These are phyloP conservation scores for Eleutherodactylus coqui DNA, from an alignment of 2,797 vertebrate species.

Conservation along the genomic window DNA sequence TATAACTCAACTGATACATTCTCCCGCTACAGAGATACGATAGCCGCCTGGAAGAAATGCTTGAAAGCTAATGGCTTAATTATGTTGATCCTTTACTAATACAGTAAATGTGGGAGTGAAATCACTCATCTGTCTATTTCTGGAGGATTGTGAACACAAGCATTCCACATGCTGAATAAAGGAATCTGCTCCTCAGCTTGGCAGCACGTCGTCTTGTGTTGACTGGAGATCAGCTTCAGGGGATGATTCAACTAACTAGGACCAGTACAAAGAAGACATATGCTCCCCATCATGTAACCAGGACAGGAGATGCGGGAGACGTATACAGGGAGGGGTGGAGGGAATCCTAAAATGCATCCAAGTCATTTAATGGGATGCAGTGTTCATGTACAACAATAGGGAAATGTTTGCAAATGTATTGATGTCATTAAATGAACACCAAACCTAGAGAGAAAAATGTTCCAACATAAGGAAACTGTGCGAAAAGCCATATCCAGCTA, in stretches of 20 bases:
- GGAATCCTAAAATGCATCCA: background rate
- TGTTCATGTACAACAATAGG: background rate
- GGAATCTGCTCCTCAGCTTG: background rate
- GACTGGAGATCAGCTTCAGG: constrained; percentile 13
- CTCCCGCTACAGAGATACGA: background rate
- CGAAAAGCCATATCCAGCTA: too few relatives aligned
- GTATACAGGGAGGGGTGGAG: background rate
- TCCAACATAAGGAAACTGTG: too few relatives aligned
- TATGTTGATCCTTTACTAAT: constrained; percentile 59
- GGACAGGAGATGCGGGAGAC: background rate
- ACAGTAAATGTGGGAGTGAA: constrained; percentile 47
- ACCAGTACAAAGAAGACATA: background rate
- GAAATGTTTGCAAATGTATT: background rate
- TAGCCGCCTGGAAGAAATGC: constrained; percentile 15
- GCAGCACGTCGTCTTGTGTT: constrained; percentile 16
- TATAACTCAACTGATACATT: background rate
- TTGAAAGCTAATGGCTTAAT: constrained; percentile 51
- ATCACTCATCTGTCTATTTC: constrained; percentile 52
- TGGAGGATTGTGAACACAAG: constrained; percentile 11
- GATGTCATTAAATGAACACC: too few relatives aligned
- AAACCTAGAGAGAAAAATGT: too few relatives aligned
- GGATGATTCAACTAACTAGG: constrained; percentile 6
- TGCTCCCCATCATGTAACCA: background rate
- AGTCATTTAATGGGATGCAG: too few relatives aligned
- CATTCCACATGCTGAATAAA: constrained; percentile 16